Evolutionary conservation across 2,888 invertebrate genomes (phyloP).

Genomic region (Sisyra terminalis): DNA sequence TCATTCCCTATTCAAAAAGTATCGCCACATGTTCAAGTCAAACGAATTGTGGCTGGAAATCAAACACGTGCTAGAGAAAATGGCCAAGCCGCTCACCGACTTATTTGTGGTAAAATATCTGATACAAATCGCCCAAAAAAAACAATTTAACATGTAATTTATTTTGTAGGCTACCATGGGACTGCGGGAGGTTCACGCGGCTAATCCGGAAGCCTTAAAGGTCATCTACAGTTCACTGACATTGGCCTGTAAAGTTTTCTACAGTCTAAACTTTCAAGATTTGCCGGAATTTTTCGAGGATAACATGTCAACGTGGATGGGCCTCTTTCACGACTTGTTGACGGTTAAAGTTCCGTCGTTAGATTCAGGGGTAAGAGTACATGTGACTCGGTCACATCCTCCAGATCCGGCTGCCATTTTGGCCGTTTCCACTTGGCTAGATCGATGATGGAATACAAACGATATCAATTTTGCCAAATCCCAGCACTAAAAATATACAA

Average conservation of each 20-base stretch:
- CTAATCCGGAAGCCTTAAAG: slow-evolving; percentile 63
- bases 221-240: slow-evolving; percentile 81
- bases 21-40: slow-evolving; percentile 91
- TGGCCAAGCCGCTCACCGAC: slow-evolving; percentile 88
- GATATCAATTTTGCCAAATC: slow-evolving; percentile 68
- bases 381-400: background rate
- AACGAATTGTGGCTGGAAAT: slow-evolving; percentile 93
- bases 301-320: slow-evolving; percentile 93
- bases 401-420: slow-evolving; percentile 12
- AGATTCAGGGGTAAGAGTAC: slow-evolving; percentile 38
- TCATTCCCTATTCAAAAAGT: slow-evolving; percentile 91
- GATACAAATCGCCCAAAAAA: slow-evolving; percentile 12
- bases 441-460: slow-evolving; percentile 94
- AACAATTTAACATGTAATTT: slow-evolving; percentile 10
- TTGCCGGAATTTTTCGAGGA: slow-evolving; percentile 98
- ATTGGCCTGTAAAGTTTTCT: slow-evolving; percentile 87
- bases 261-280: slow-evolving; percentile 94
- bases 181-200: slow-evolving; percentile 57
- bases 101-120: slow-evolving; percentile 53
- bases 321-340: slow-evolving; percentile 67
- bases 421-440: slow-evolving; percentile 44
- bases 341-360: slow-evolving; percentile 61
- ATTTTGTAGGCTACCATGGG: slow-evolving; percentile 63
- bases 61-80: slow-evolving; percentile 83
- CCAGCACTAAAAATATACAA: too few relatives aligned